A percentile compares a stretch with the other conserved stretches of the same genome.
phyloP scores from a whole-genome alignment of 1,140 invertebrate genomes.

The Nephila pilipes region DNA sequence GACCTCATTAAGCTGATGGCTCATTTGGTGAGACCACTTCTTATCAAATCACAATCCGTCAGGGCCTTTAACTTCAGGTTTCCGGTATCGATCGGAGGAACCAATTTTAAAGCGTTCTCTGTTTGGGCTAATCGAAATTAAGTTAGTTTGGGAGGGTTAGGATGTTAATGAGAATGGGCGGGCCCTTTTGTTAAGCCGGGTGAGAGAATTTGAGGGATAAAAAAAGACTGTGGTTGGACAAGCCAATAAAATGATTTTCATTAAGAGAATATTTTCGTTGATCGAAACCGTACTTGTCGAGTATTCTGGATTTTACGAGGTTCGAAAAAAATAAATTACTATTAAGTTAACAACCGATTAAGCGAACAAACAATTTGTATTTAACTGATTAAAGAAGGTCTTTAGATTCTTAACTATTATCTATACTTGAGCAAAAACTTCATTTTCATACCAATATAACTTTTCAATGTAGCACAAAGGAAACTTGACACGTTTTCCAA shows the following conservation, averaged over 20 bases:
- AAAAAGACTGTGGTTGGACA: neutral
- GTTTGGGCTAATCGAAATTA: slow-evolving; percentile 61
- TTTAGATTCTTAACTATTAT: no score
- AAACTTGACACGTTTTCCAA: no score
- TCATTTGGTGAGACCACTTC: slow-evolving; percentile 63
- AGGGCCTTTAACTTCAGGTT: slow-evolving; percentile 25
- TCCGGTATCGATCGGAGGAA: neutral
- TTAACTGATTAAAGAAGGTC: neutral
- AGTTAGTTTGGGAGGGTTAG: slow-evolving; percentile 42
- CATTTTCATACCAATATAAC: no score
- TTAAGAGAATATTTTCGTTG: slow-evolving; percentile 16
- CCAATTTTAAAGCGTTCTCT: slow-evolving; percentile 35
- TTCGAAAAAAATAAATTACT: neutral
- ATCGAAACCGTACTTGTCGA: neutral
- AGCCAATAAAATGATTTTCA: slow-evolving; percentile 26
- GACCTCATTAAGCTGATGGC: slow-evolving; percentile 68
- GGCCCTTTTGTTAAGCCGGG: neutral
- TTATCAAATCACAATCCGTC: slow-evolving; percentile 66
- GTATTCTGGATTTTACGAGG: neutral
- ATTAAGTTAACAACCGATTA: slow-evolving; percentile 3
- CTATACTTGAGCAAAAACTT: no score
- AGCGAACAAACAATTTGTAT: neutral
- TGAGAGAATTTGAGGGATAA: neutral
- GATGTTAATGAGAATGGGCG: slow-evolving; percentile 37
- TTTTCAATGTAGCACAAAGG: no score